Base-by-base conservation (phyloP, 2,888 invertebrate genomes). In the Drosophila pseudotalamancana region DNA sequence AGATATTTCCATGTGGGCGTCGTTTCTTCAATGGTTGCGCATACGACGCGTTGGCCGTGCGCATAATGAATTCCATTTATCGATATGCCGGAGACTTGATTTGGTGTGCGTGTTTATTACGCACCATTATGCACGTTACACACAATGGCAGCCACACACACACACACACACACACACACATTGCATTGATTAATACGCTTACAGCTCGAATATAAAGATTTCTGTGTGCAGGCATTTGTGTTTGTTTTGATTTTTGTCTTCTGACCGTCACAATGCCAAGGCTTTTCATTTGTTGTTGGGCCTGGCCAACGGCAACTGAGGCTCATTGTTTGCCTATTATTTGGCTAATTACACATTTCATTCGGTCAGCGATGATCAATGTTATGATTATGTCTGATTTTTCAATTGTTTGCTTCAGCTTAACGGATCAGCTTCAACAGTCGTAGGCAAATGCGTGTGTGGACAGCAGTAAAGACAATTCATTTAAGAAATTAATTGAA, bases 191-290 rank as follows among this genome's bases (percentile, higher is more conserved):
- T 40, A 40, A 14, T 25, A 42, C 11, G 25, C 43, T 32, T 12
- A 23, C n/a, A n/a, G n/a, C n/a, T n/a, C n/a, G n/a, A n/a, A n/a
- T n/a, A n/a, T n/a, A n/a, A n/a, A 51, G 39, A 43, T 54, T 71
- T 49, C 49, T 32, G 46, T 32, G 46, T 72, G 49, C 49, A 37
- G 49, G 16, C 39, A 14, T 59, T 37, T 55, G 43, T 48, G 56
- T 62, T 70, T 73, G 65, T 57, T 77, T 72, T 69, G 57, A 11
- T 60, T 31, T 53, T 32, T 42, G 48, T 60, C 51, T 67, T 54
- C 62, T 48, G 77, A 61, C 67, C 72, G 69, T 71, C 75, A 80
- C 81, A 81, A 81, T 86, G 81, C 81, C 87, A 81, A 81, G 87
- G 81, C 67, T 77, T 49, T 61, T 64, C 31, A n/a, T 62, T 34